Percentiles rank a stretch among this genome's conserved stretches.
These are phyloP conservation scores for Dipodomys merriami DNA, from an alignment of 2,113 vertebrate genomes.

Conservation along the genomic window DNA sequence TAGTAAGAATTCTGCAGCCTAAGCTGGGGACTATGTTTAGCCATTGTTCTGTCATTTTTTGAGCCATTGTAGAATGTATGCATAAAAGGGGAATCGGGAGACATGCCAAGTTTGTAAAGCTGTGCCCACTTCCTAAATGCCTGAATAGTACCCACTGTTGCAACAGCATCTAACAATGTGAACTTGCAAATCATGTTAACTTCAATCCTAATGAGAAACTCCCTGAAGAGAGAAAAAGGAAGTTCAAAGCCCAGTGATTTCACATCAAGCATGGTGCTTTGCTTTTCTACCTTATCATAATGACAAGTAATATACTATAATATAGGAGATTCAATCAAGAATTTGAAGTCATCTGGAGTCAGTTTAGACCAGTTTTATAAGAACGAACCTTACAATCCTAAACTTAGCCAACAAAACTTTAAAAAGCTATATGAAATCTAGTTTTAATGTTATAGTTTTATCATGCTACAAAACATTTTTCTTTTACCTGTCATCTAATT, in stretches of 20 bases:
- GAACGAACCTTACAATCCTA: conserved; percentile 32
- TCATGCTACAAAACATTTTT: background rate
- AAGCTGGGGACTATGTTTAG: background rate
- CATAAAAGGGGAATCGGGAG: background rate
- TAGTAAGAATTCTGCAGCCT: background rate
- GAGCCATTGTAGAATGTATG: background rate
- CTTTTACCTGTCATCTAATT: background rate
- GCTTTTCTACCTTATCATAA: background rate
- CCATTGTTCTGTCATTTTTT: background rate
- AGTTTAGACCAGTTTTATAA: background rate
- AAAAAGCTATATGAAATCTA: background rate
- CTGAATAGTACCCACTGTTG: background rate
- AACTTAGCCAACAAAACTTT: conserved; percentile 7
- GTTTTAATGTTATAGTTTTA: background rate
- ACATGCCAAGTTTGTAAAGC: background rate
- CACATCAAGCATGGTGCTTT: background rate
- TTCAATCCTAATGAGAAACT: background rate
- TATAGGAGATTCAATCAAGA: background rate
- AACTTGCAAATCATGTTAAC: background rate
- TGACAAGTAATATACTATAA: background rate
- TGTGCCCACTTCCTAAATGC: background rate
- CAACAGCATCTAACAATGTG: background rate
- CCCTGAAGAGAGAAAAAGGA: background rate
- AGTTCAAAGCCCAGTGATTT: too few species aligned
- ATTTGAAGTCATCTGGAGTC: background rate